Base-by-base conservation (phyloP, 2,888 invertebrate species). In the Scaptodrosophila latifasciaeformis region DNA sequence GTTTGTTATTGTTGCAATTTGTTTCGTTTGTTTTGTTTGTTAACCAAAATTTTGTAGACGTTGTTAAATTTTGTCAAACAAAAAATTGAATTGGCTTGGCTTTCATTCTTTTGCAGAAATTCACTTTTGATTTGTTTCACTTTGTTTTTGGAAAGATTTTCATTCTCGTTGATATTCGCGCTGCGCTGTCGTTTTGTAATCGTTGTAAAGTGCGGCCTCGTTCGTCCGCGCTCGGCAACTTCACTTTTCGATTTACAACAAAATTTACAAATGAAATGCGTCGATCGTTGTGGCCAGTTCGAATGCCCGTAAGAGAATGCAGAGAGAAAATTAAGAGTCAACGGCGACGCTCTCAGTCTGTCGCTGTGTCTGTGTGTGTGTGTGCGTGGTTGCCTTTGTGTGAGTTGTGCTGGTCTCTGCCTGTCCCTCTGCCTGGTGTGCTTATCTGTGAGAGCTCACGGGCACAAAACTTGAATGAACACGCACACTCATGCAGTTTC, bases 171-270 rank as follows among this genome's bases (percentile, higher is more conserved):
- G 18, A 21, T 30, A n/a, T n/a, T 30, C 27, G 24, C 40, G 27
- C 10, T 29, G 17, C 27, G 31, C 12, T 42, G 13, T 13, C 21
- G 43, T 27, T 35, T 35, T 42, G 43, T 42, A 13, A 7, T 7
- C 7, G 24, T 7, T 24, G 24, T 7, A 24, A n/a, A n/a, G 45
- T 46, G 45, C 37, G 45, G 30, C 42, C 31, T 42, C 44, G 54
- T 53, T 37, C 56, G 70, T 74, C 75, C 67, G 67, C 65, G 67
- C 75, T 59, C 69, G 71, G 68, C 83, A 82, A 85, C 84, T 82
- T 85, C 83, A 84, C 84, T 82, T 85, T 84, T 81, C 84, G 84
- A 85, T 84, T 82, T 85, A 18, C 37, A 37, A 80, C 81, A 13
- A 43, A 40, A 48, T 29, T 47, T 47, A n/a, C 39, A 17, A 24